A percentile compares a stretch with the other conserved stretches of the same genome.
Conservation (phyloP, 2,797 vertebrate species). For the Lindbergichthys nudifrons region DNA sequence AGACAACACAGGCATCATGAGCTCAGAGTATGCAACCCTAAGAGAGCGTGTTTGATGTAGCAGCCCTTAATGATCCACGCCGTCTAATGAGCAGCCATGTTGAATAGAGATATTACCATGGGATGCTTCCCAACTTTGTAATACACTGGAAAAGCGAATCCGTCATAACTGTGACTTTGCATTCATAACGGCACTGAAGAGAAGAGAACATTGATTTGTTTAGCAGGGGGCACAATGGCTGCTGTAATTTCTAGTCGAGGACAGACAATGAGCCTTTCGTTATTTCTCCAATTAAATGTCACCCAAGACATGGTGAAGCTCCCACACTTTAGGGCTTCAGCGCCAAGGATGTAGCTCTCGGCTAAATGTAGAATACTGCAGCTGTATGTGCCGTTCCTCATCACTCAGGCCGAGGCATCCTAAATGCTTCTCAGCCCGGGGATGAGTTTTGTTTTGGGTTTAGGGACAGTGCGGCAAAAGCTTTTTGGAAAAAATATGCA, state of each 20-base stretch:
- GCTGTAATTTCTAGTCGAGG: conserved; percentile 52
- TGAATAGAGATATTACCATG: conserved; percentile 55
- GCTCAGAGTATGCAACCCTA: conserved; percentile 32
- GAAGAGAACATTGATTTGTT: conserved; percentile 48
- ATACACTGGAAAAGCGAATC: conserved; percentile 62
- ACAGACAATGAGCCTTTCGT: conserved; percentile 63
- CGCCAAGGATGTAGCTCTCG: conserved; percentile 36
- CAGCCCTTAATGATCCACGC: conserved; percentile 60
- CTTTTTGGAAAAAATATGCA: conserved; percentile 9
- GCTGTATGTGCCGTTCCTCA: conserved; percentile 23
- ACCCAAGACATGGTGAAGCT: conserved; percentile 39
- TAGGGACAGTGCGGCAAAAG: conserved; percentile 10
- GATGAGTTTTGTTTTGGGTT: conserved; percentile 30
- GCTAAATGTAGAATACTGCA: conserved; percentile 42
- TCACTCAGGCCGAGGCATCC: conserved; percentile 39
- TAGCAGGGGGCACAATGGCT: conserved; percentile 32
- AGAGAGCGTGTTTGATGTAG: conserved; percentile 65
- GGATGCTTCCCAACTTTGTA: conserved; percentile 60
- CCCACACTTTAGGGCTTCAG: conserved; percentile 37
- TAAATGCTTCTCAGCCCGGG: conserved; percentile 44
- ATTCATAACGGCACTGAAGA: conserved; percentile 54
- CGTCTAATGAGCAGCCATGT: conserved; percentile 70
- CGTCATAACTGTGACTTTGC: conserved; percentile 55
- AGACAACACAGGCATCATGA: conserved; percentile 34
- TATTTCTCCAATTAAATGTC: conserved; percentile 66